Percentiles rank a stretch among this genome's conserved stretches.
Conservation (phyloP, 1,140 invertebrate species). For the Lutraria rhynchaena region DNA sequence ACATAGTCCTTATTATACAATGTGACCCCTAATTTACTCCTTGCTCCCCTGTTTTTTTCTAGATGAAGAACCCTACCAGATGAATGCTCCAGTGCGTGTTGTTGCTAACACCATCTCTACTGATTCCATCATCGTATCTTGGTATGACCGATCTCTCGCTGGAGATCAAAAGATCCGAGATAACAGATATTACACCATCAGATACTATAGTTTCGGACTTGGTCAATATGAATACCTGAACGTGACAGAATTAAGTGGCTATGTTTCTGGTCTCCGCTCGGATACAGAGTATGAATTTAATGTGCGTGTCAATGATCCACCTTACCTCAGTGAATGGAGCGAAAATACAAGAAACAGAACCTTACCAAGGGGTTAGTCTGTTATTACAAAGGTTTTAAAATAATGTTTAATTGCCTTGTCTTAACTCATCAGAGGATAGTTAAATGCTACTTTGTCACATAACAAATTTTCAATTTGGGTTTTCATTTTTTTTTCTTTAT, state of each 20-base stretch:
- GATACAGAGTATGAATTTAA: slow-evolving; percentile 44
- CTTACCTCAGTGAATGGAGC: slow-evolving; percentile 55
- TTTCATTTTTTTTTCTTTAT: no score
- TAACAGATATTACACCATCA: slow-evolving; percentile 41
- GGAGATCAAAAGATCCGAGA: slow-evolving; percentile 36
- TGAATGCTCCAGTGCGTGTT: slow-evolving; percentile 23
- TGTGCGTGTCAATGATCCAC: slow-evolving; percentile 53
- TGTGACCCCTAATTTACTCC: background rate
- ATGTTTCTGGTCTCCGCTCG: slow-evolving; percentile 4
- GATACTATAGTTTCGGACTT: slow-evolving; percentile 32
- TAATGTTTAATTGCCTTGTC: no score
- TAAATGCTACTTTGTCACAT: no score
- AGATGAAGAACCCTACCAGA: slow-evolving; percentile 53
- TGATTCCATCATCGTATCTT: slow-evolving; percentile 15
- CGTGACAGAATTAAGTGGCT: slow-evolving; percentile 13
- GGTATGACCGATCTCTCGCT: slow-evolving; percentile 39
- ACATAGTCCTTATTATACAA: background rate
- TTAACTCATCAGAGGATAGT: no score
- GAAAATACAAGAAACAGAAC: slow-evolving; percentile 17
- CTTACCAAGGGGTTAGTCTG: background rate
- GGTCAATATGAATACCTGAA: slow-evolving; percentile 46
- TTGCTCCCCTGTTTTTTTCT: background rate
- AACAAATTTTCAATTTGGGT: no score
- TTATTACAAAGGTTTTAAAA: background rate
- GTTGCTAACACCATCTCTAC: background rate